Evolutionary conservation across 2,113 vertebrate species (phyloP), one percentile per base, ranked within the genome.

Genomic region (Megaceryle maxima): DNA sequence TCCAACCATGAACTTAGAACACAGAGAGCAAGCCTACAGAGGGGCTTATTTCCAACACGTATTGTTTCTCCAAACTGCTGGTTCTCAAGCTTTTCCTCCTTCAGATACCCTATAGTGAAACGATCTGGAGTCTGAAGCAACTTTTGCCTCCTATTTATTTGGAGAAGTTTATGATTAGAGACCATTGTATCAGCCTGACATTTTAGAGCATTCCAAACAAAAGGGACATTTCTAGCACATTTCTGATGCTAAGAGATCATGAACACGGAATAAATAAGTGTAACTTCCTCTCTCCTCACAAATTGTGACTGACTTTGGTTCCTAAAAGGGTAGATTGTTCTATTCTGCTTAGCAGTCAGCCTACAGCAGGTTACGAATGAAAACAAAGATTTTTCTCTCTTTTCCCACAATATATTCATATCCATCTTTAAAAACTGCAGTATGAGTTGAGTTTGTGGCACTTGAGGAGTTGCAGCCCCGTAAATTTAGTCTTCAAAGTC

Each of bases 51-150:
- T 87, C 78, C 35, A 72, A 1, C 7, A n/a, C 11, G 33, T 15
- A 9, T 39, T 76, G 9, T 13, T 89, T 37, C 41, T 89, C 50
- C 73, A 78, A 59, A 12, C 16, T 46, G 12, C 39, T 86, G 21
- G 44, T 33, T 74, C 51, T 77, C 19, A 33, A 72, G 10, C 8
- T 73, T 85, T 83, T 69, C 9, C 37, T n/a, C 41, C 1, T 1
- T n/a, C 28, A 43, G 20, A 16, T 9, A n/a, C 4, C 6, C 37
- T 25, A 22, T 8, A 20, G 7, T 57, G 11, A 44, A 89, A 51
- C 0, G 0, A 41, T 3, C 18, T 51, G 48, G 57, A 76, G 7
- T 11, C 46, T 22, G 50, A 84, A 48, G 41, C 8, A 66, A 55
- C 33, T 46, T 85, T 13, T 63, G 11, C 10, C 33, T 87, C 13